Evolutionary conservation across 92 coral and sea anemone species (phyloP), one percentile per base, ranked within the genome.

Genomic region (Galaxea fascicularis): DNA sequence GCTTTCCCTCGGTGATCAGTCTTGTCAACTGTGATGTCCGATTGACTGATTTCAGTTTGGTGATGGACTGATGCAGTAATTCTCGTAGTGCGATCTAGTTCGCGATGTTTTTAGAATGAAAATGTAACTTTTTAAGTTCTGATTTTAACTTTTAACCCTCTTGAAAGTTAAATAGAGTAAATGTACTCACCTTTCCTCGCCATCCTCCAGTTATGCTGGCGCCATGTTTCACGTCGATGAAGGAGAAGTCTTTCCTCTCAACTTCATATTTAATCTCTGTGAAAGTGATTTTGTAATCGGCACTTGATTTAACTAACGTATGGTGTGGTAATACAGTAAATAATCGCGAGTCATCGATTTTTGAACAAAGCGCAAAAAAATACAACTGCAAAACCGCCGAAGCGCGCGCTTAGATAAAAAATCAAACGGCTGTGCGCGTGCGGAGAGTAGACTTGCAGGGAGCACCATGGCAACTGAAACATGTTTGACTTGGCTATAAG

Each of bases 391-490:
- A 27, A 30, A 66, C 66, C 12, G 30, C 29, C 22, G 25, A 31
- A 66, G 71, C 71, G 71, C 21, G 71, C 71, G 21, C 46, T 15
- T 13, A 31, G 24, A 4, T 16, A 29, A 66, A 27, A 66, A 56
- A 15, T 4, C 24, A 56, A 56, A 56, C 62, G 21, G 16, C 8
- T 56, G 8, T 10, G 11, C 71, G n/a, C 71, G 71, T 24, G 45
- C 45, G 22, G 21, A 17, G 29, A 29, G n/a, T n/a, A n/a, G n/a
- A 28, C 35, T 17, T 20, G 13, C 7, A 41, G 46, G 30, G 21
- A 31, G 45, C 30, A 27, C 71, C 71, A 30, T 66, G 46, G 71
- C 45, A 66, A 66, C 71, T 17, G 22, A 56, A 56, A 56, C 21
- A 17, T 56, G 24, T 56, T 56, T 49, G 68, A 3, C 6, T 35